These are phyloP conservation scores for Elgaria multicarinata DNA, from an alignment of 2,113 vertebrate species.

Conservation along the genomic window DNA sequence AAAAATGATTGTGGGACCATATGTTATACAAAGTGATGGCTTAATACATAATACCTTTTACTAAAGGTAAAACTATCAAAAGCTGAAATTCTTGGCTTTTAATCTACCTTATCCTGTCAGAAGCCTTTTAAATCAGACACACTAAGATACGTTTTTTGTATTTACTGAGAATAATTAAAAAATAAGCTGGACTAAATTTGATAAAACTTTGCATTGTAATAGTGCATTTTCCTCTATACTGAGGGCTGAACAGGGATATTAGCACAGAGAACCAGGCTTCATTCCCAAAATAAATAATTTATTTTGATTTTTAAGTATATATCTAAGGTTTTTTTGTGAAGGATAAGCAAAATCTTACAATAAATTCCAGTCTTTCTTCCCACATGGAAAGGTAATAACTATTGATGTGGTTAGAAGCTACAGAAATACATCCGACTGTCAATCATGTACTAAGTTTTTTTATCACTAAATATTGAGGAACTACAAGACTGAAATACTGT, in stretches of 20 bases:
- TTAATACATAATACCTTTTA: constrained; percentile 72
- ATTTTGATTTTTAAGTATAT: constrained; percentile 37
- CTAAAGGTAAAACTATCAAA: constrained; percentile 68
- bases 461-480: constrained; percentile 53
- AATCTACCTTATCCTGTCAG: constrained; percentile 68
- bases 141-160: constrained; percentile 75
- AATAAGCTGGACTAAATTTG: constrained; percentile 80
- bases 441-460: constrained; percentile 57
- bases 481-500: constrained; percentile 32
- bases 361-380: constrained; percentile 24
- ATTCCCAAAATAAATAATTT: constrained; percentile 58
- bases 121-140: constrained; percentile 69
- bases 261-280: constrained; percentile 47
- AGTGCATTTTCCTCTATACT: constrained; percentile 68
- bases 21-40: constrained; percentile 63
- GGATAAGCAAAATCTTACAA: constrained; percentile 34
- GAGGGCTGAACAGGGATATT: constrained; percentile 49
- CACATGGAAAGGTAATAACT: constrained; percentile 12
- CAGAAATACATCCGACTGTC: constrained; percentile 38
- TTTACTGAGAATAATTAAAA: constrained; percentile 77
- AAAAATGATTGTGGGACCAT: constrained; percentile 75
- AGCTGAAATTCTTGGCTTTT: constrained; percentile 72
- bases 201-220: constrained; percentile 76
- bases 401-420: constrained; percentile 32
- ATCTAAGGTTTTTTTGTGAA: constrained; percentile 17